Evolutionary conservation across 2,113 vertebrate genomes (phyloP), one percentile per base, ranked within the genome.

Genomic region (Stigmatopora nigra): DNA sequence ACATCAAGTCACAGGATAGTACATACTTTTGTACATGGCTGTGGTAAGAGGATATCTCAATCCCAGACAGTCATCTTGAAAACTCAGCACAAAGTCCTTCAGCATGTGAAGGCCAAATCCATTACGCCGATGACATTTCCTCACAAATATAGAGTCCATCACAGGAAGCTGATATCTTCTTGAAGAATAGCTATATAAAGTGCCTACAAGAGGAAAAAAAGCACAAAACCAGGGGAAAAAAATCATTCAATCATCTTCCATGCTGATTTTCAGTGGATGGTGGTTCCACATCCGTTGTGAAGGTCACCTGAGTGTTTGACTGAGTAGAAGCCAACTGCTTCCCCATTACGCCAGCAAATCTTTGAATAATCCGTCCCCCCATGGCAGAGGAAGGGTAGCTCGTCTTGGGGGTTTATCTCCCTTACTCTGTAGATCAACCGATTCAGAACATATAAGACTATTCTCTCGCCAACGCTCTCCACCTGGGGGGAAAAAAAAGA

Each of bases 281-380:
- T 41, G 38, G 38, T 41, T 41, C 38, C 16, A 3, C 16, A 65
- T 63, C 10, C 52, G 35, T 56, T 6, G n/a, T 6, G 56, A 17
- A 19, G 9, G 41, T 52, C 88, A 96, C 95, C 95, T 91, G 78
- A 75, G 67, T 84, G 88, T 85, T 95, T 96, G 80, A 94, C 92
- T 17, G 94, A 97, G 83, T 96, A 98, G 88, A 96, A 98, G 4
- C 94, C 95, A 79, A 96, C 73, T 38, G 95, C 95, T 63, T 96
- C 91, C 81, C 95, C 94, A 71, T 91, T 84, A 60, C 86, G 88
- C 95, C 95, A 98, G 59, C 94, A 70, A 79, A 97, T 93, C 82
- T 97, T 97, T 63, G 92, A 94, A 69, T 89, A 88, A 56, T 94
- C 91, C 14, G 72, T 87, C 72, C 90, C 90, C 76, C 80, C 77